Evolutionary conservation across 2,797 vertebrate species (phyloP).

Genomic region (Rhodeus uyekii): DNA sequence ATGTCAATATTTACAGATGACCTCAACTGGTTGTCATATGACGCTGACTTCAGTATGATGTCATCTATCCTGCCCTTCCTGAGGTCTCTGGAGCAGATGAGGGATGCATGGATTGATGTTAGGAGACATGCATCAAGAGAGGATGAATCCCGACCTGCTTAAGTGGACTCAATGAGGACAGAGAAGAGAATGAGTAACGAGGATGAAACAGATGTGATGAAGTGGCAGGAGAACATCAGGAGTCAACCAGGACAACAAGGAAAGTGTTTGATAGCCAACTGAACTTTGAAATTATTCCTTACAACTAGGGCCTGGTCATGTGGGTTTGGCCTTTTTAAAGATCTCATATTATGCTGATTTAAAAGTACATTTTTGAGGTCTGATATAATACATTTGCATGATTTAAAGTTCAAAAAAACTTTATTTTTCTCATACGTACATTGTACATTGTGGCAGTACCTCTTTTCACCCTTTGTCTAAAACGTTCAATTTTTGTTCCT

Average conservation of each 20-base stretch:
- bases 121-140: neutral
- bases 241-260: neutral
- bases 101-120: constrained; percentile 1
- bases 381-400: neutral
- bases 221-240: neutral
- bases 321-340: neutral
- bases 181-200: neutral
- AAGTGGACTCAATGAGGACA: neutral
- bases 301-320: neutral
- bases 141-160: neutral
- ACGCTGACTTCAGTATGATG: constrained; percentile 29
- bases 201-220: neutral
- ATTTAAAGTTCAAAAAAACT: neutral
- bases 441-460: neutral
- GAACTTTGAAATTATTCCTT: neutral
- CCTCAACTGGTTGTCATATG: constrained; percentile 10
- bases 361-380: neutral
- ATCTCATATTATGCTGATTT: neutral
- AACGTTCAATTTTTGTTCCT: too few species aligned
- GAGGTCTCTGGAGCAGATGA: neutral
- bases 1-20: constrained; percentile 43
- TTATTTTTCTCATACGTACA: neutral
- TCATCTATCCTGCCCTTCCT: constrained; percentile 14
- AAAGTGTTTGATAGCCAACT: neutral
- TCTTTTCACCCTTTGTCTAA: neutral